phyloP scores from a whole-genome alignment of 2,888 invertebrate species.

The Xanthia icteritia region DNA sequence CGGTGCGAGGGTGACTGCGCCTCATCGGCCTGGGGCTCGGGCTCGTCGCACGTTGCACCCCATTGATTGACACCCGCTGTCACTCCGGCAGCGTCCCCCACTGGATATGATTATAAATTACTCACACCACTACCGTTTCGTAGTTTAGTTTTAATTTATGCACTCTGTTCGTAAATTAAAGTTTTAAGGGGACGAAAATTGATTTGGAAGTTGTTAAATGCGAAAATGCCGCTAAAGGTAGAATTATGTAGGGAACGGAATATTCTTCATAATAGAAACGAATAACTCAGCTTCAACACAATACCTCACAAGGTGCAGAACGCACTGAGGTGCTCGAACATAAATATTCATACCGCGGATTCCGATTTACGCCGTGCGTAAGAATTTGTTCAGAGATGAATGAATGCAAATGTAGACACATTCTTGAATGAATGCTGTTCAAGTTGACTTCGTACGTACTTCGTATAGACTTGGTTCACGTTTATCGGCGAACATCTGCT shows the following conservation, averaged over 20 bases:
- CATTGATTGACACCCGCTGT: constrained; percentile 74
- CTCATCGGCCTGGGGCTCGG: constrained; percentile 18
- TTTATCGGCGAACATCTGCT: constrained; percentile 56
- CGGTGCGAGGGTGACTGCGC: constrained; percentile 49
- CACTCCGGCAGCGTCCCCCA: constrained; percentile 64
- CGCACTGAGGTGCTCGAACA: constrained; percentile 42
- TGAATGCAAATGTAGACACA: constrained; percentile 63
- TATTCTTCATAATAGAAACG: constrained; percentile 3
- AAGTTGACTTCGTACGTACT: constrained; percentile 27
- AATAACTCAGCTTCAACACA: constrained; percentile 11
- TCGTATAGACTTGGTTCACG: constrained; percentile 25
- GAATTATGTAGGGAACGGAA: background rate
- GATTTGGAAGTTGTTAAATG: constrained; percentile 22
- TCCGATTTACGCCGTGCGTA: constrained; percentile 56
- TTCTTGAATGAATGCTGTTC: constrained; percentile 58
- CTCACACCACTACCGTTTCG: constrained; percentile 47
- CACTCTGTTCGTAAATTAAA: constrained; percentile 32
- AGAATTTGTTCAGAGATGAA: constrained; percentile 60
- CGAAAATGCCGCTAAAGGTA: constrained; percentile 3
- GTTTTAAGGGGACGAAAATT: constrained; percentile 23
- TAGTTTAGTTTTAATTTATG: constrained; percentile 53
- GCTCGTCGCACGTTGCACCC: constrained; percentile 60
- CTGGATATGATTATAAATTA: constrained; percentile 71
- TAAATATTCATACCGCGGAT: constrained; percentile 58
- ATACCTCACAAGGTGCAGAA: constrained; percentile 46